phyloP scores from a whole-genome alignment of 2,888 invertebrate species.

The Drosophila conformis region DNA sequence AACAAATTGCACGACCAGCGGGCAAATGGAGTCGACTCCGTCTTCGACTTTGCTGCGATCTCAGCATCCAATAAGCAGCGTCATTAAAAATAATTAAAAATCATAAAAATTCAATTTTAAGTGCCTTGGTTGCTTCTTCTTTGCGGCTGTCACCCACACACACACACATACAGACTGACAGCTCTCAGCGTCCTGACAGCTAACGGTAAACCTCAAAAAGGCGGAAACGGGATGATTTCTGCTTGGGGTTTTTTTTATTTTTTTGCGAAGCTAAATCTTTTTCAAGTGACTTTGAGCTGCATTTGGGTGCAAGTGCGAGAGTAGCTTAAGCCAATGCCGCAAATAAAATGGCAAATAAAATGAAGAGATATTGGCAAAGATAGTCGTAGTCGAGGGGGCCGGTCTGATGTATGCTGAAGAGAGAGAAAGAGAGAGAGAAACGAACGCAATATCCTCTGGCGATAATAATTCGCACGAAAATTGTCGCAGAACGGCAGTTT shows the following conservation, averaged over 20 bases:
- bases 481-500: conserved; percentile 63
- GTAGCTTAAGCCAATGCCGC: conserved; percentile 68
- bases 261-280: conserved; percentile 43
- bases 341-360: conserved; percentile 62
- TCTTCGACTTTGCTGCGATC: neutral
- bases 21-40: conserved; percentile 22
- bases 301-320: conserved; percentile 58
- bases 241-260: neutral
- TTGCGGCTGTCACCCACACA: conserved; percentile 22
- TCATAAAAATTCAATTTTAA: conserved; percentile 83
- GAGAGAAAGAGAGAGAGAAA: neutral
- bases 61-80: conserved; percentile 70
- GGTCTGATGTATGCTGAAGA: neutral
- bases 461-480: conserved; percentile 74
- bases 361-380: conserved; percentile 48
- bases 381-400: conserved; percentile 3
- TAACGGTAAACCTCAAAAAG: conserved; percentile 54
- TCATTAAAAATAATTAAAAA: conserved; percentile 84
- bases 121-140: conserved; percentile 61
- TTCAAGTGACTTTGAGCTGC: conserved; percentile 70
- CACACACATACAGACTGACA: conserved; percentile 40
- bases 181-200: conserved; percentile 59
- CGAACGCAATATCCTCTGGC: conserved; percentile 73
- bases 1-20: conserved; percentile 75
- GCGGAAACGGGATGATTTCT: conserved; percentile 2